Conservation (phyloP, 1,140 invertebrate species). For the Leptoteleia sp. region DNA sequence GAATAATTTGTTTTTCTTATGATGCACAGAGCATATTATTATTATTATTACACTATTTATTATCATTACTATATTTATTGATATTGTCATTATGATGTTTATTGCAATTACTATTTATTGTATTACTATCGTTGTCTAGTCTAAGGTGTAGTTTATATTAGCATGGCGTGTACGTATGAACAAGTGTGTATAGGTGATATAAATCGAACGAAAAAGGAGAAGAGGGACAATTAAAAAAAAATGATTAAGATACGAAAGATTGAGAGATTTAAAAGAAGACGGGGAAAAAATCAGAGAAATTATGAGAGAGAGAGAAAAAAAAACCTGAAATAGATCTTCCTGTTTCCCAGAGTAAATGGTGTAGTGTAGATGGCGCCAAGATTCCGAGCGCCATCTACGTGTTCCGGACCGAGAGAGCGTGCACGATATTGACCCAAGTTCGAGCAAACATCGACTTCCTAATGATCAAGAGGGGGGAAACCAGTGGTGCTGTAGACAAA, state of each 20-base stretch:
- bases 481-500: constrained; percentile 70
- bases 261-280: constrained; percentile 12
- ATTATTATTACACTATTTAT: constrained; percentile 65
- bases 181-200: constrained; percentile 47
- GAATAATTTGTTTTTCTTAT: constrained; percentile 65
- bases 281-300: constrained; percentile 31
- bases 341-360: constrained; percentile 26
- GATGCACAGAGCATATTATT: constrained; percentile 58
- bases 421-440: constrained; percentile 33
- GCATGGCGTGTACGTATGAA: constrained; percentile 67
- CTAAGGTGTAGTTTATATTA: constrained; percentile 59
- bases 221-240: background rate
- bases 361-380: constrained; percentile 17
- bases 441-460: constrained; percentile 66
- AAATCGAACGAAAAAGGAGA: constrained; percentile 16
- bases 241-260: constrained; percentile 2
- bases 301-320: constrained; percentile 46
- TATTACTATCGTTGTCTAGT: constrained; percentile 67
- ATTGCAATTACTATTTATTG: constrained; percentile 67
- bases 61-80: constrained; percentile 64
- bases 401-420: constrained; percentile 21
- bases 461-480: constrained; percentile 56
- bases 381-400: constrained; percentile 16
- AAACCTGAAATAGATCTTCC: constrained; percentile 54
- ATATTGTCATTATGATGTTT: constrained; percentile 67